These are phyloP conservation scores for Salvelinus namaycush DNA, from an alignment of 2,113 vertebrate species.

Conservation along the genomic window DNA sequence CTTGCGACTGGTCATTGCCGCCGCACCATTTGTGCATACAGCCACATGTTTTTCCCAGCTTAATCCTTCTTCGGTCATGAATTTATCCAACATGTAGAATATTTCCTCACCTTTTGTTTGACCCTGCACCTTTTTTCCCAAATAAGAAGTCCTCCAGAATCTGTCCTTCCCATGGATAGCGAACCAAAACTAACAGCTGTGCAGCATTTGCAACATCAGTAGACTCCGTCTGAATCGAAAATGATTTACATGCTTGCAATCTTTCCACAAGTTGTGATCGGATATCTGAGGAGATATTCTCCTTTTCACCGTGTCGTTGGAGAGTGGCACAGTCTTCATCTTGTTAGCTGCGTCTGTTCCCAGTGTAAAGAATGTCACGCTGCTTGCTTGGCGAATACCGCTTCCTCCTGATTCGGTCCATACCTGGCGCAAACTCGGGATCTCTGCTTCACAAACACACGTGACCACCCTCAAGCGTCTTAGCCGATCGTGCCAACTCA, in stretches of 20 bases:
- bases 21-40: not conserved
- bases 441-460: no score
- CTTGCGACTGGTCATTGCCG: not conserved
- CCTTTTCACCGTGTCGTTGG: slow-evolving; percentile 22
- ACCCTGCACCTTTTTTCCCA: not conserved
- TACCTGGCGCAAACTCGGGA: no score
- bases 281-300: slow-evolving; percentile 7
- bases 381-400: no score
- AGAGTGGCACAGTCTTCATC: slow-evolving; percentile 1
- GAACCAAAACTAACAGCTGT: slow-evolving; percentile 21
- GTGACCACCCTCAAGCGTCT: no score
- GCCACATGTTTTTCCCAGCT: not conserved
- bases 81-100: not conserved
- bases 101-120: not conserved
- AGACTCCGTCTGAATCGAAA: slow-evolving; percentile 17
- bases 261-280: slow-evolving; percentile 14
- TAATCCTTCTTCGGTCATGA: not conserved
- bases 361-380: no score
- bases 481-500: no score
- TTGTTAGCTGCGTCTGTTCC: no score
- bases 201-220: slow-evolving; percentile 11
- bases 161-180: slow-evolving; percentile 11
- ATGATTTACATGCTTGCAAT: slow-evolving; percentile 8
- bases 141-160: slow-evolving; percentile 22
- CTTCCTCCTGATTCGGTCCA: no score